Evolutionary conservation across 1,140 invertebrate species (phyloP), one percentile per base, ranked within the genome.

Genomic region (Sarcophaga peregrina): DNA sequence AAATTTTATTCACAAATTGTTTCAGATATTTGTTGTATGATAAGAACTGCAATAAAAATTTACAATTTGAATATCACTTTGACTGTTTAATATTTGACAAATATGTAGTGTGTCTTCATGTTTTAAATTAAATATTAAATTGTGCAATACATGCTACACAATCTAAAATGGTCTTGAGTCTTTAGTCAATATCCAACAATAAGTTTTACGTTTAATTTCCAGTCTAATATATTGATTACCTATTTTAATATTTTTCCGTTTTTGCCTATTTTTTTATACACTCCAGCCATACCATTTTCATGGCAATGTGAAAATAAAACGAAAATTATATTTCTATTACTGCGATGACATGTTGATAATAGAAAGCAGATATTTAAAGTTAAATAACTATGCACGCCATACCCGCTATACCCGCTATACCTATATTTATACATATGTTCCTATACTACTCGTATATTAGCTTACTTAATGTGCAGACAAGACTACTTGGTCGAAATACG

Each of bases 331-430:
- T 76, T 17, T 76, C 74, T 46, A 50, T 76, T 76, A 46, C 73
- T 46, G 8, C n/a, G 73, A 15, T 75, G 73, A 75, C 73, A 75
- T 75, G 37, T 75, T 75, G 73, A 46, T 75, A 50, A 76, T 50
- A 76, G 46, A 76, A 76, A 76, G 45, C 74, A 76, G 74, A 76
- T 13, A 76, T 76, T 76, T 15, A 76, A 76, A 76, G 74, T 76
- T 76, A 76, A 76, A 46, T 50, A 76, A 76, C 74, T 76, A 1
- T 48, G 5, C 73, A 45, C 25, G 58, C n/a, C n/a, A 47, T 11
- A 46, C 46, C 47, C 73, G 46, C 68, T 62, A 25, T 11, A 73
- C 73, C 45, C 37, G 46, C 37, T 46, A 75, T 48, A 76, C 62
- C 8, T 47, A 48, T 13, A 47, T 47, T 3, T 15, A 75, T 47